Base-by-base conservation (phyloP, 2,797 vertebrate genomes). In the Cygnus olor region DNA sequence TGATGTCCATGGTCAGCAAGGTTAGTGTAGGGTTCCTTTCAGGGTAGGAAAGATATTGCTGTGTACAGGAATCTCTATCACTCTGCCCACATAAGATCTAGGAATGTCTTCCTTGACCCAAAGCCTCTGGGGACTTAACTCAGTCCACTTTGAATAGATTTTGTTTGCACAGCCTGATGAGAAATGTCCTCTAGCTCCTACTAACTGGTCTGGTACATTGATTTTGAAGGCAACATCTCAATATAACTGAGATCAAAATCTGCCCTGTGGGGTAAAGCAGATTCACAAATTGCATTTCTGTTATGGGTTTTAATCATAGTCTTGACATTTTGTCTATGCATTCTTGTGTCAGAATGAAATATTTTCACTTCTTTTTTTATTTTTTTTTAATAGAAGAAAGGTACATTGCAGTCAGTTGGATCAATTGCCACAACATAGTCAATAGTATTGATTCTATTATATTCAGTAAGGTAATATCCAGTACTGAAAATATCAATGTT, bases 21-120 rank as follows among this genome's bases (percentile, higher is more conserved):
- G 47, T 34, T 6, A 32, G 25, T 14, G 34, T 40, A 72, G 60
- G 40, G 9, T 27, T 60, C 1, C 0, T 68, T 57, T 24, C 57
- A 53, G 24, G 11, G 14, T 1, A 61, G 64, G 47, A 85, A 56
- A 56, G 19, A 8, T 12, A 10, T 6, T 1, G 0, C n/a, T 53
- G 13, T 14, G 16, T 10, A 34, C 11, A 36, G 8, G 7, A 36
- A 22, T 18, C 0, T 0, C 9, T 60, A 10, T 20, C 0, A 1
- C 14, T 30, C 36, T 76, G 47, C 19, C 38, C n/a, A 44, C 9
- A 3, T 0, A 6, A 24, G 2, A 64, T 21, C 13, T 9, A 6
- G 0, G 12, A 73, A 38, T 17, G 2, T 19, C 28, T 65, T 42
- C 20, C 32, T 28, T 28, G 22, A 47, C 30, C 45, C 89, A 90